Conservation (phyloP, 2,888 invertebrate genomes). For the Synanthedon vespiformis region DNA sequence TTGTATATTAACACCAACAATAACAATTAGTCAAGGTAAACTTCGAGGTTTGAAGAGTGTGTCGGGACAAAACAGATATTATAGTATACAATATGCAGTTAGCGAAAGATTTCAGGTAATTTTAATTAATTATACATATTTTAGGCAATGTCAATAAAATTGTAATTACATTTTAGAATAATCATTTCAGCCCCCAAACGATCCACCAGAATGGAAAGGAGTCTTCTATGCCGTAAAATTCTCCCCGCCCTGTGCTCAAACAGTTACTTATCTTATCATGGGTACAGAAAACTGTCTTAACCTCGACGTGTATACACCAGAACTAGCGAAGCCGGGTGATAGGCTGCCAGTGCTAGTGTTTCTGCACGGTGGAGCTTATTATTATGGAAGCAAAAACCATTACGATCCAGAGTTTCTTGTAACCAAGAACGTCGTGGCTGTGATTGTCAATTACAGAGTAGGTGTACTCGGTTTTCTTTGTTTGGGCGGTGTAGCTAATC, state of each 20-base stretch:
- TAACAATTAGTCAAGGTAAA: conserved; percentile 36
- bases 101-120: conserved; percentile 48
- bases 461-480: conserved; percentile 54
- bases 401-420: conserved; percentile 56
- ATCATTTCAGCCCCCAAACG: conserved; percentile 34
- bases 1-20: conserved; percentile 26
- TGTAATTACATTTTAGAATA: background rate
- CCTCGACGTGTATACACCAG: conserved; percentile 47
- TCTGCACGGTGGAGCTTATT: conserved; percentile 56
- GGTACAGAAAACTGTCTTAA: conserved; percentile 49
- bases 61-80: conserved; percentile 42
- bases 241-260: conserved; percentile 39
- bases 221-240: conserved; percentile 32
- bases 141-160: no score
- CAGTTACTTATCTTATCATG: conserved; percentile 22
- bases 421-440: conserved; percentile 38
- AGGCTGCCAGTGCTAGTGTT: conserved; percentile 48
- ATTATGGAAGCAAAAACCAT: conserved; percentile 49
- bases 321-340: conserved; percentile 11
- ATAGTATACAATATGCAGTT: conserved; percentile 51
- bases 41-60: conserved; percentile 37
- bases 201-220: conserved; percentile 37
- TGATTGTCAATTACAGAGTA: conserved; percentile 49
- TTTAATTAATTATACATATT: background rate
- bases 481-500: conserved; percentile 41